Conservation (phyloP, 2,888 invertebrate genomes). For the Nomada ruficornis region DNA sequence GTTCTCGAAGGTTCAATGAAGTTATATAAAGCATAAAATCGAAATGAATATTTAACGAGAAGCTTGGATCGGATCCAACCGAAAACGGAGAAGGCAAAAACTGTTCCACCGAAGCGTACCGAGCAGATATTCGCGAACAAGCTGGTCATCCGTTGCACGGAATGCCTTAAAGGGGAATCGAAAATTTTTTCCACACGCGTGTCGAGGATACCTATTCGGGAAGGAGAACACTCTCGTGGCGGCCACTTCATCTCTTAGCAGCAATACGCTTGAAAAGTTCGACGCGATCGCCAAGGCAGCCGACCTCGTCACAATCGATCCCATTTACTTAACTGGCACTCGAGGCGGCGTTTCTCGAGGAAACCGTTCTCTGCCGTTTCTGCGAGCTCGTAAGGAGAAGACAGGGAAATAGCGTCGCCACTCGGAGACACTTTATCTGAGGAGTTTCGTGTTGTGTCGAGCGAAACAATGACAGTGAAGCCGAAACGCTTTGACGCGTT, state of each 20-base stretch:
- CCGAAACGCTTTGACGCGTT: background rate
- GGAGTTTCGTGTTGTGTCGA: background rate
- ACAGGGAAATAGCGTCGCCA: slow-evolving; percentile 1
- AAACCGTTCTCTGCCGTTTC: slow-evolving; percentile 42
- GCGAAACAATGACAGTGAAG: background rate
- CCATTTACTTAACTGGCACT: slow-evolving; percentile 72
- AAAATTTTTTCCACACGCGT: background rate
- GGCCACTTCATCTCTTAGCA: slow-evolving; percentile 54
- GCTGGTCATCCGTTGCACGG: slow-evolving; percentile 3
- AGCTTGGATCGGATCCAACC: slow-evolving; percentile 50
- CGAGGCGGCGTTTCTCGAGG: slow-evolving; percentile 33
- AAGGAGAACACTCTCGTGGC: slow-evolving; percentile 25
- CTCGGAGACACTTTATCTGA: slow-evolving; percentile 10
- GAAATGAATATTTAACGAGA: slow-evolving; percentile 64
- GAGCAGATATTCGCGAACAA: slow-evolving; percentile 27
- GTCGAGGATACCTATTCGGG: slow-evolving; percentile 6
- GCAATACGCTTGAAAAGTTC: slow-evolving; percentile 62
- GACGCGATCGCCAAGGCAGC: slow-evolving; percentile 56
- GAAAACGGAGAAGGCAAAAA: slow-evolving; percentile 41
- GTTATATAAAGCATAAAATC: too few relatives aligned
- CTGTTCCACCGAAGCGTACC: slow-evolving; percentile 61
- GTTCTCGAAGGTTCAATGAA: too few relatives aligned
- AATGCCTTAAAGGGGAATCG: background rate
- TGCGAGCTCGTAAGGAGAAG: background rate
- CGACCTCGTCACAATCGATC: slow-evolving; percentile 62